Base-by-base conservation (phyloP, 2,888 invertebrate genomes). In the Tethea ocularis region DNA sequence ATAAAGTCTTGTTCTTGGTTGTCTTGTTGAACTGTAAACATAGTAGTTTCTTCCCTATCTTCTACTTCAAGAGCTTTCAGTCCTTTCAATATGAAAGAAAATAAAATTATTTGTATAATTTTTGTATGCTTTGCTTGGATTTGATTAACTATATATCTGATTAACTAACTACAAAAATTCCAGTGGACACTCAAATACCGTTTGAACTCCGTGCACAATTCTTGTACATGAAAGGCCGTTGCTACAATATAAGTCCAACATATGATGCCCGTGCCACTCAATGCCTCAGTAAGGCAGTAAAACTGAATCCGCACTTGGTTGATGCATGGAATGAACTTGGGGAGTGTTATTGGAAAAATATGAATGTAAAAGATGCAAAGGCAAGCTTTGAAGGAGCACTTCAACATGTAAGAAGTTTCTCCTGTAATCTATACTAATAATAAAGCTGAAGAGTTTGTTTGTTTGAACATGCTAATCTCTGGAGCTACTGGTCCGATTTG, bases 291-390 rank as follows among this genome's bases (percentile, higher is more conserved):
- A 97, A 96, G 83, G 96, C 98, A 4, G 96, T 98, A 0, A 98
- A 98, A 83, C 88, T 98, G 51, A 96, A 97, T 78, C 97, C 97
- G 0, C 96, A 95, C 70, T 86, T 96, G 58, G 94, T 96, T 0
- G 96, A 96, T 58, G 97, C 97, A 0, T 98, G 98, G 98, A 97
- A 97, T 79, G 96, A 97, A 82, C 92, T 98, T 0, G 98, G 98
- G 0, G 97, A 97, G 84, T 96, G 96, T 78, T 97, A 97, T 82
- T 97, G 97, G 96, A 98, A 98, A 86, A 96, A 96, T 77, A 95
- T 96, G 78, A 96, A 98, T 78, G 90, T 97, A 7, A 94, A 94
- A 66, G 96, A 96, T 74, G 97, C 98, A 0, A 96, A 95, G 77
- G 96, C 96, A 72, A 97, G 97, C 84, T 98, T 98, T 84, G 94